These are phyloP conservation scores for Calephelis virginiensis DNA, from an alignment of 1,140 invertebrate genomes.

Conservation along the genomic window DNA sequence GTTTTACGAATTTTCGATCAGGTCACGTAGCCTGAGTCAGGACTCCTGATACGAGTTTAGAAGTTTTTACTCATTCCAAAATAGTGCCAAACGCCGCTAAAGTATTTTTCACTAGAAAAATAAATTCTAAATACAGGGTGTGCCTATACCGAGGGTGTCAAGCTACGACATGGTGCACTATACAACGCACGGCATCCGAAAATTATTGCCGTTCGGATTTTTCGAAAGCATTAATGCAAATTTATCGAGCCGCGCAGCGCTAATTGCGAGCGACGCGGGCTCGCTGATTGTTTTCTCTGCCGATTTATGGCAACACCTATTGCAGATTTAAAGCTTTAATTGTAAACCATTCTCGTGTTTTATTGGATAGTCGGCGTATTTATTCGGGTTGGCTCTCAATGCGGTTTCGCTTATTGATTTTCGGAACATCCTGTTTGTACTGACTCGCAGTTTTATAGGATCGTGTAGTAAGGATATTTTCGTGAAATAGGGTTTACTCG, in stretches of 20 bases:
- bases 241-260: constrained; percentile 74
- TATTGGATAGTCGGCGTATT: constrained; percentile 77
- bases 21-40: too few species aligned
- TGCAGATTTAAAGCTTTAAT: constrained; percentile 78
- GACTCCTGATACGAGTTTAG: too few species aligned
- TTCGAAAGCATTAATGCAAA: constrained; percentile 78
- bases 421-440: constrained; percentile 50
- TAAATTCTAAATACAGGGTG: constrained; percentile 1
- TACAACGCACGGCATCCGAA: constrained; percentile 60
- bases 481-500: too few species aligned
- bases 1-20: too few species aligned
- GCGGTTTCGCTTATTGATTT: constrained; percentile 75
- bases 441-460: constrained; percentile 44
- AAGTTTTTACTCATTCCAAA: too few species aligned
- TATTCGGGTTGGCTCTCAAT: constrained; percentile 63
- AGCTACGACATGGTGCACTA: constrained; percentile 30
- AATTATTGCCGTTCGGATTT: constrained; percentile 75
- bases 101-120: too few species aligned
- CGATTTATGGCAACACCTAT: constrained; percentile 78
- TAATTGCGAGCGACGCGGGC: constrained; percentile 73
- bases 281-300: constrained; percentile 76
- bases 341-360: constrained; percentile 76
- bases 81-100: too few species aligned
- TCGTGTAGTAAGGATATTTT: too few species aligned
- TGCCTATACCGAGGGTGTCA: constrained; percentile 26